Evolutionary conservation across 2,888 invertebrate genomes (phyloP).

Genomic region (Serrognathus titanus): DNA sequence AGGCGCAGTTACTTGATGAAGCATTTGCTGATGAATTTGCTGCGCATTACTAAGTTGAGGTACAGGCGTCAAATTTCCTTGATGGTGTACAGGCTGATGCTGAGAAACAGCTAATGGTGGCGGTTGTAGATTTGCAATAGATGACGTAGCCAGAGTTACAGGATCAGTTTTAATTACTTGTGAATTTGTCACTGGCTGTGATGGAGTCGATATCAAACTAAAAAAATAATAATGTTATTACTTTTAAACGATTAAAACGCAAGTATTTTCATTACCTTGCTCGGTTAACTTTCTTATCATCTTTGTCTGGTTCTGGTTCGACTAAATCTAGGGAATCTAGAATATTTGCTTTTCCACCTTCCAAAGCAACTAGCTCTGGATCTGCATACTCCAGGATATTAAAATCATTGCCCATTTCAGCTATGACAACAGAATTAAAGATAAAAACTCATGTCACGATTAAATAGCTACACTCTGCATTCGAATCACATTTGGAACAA

Average conservation of each 20-base stretch:
- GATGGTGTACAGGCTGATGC: slow-evolving; percentile 17
- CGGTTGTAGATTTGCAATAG: slow-evolving; percentile 18
- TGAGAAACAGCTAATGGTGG: slow-evolving; percentile 38
- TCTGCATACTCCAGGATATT: slow-evolving; percentile 95
- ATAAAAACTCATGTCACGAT: too few relatives aligned
- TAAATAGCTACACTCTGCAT: too few relatives aligned
- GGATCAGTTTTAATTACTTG: slow-evolving; percentile 24
- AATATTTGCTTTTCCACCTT: slow-evolving; percentile 79
- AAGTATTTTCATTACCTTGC: slow-evolving; percentile 6
- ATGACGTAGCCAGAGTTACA: slow-evolving; percentile 9
- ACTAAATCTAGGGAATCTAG: slow-evolving; percentile 82
- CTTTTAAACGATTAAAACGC: too few relatives aligned
- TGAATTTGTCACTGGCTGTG: slow-evolving; percentile 21
- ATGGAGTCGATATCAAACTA: slow-evolving; percentile 19
- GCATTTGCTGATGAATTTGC: slow-evolving; percentile 56
- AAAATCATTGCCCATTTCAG: slow-evolving; percentile 92
- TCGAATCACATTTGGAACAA: too few relatives aligned
- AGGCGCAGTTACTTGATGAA: slow-evolving; percentile 47
- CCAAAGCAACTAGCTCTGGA: slow-evolving; percentile 81
- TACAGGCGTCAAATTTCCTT: slow-evolving; percentile 7
- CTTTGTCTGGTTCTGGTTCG: slow-evolving; percentile 69
- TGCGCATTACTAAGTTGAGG: slow-evolving; percentile 37
- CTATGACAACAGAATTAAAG: slow-evolving; percentile 43
- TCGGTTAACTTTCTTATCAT: slow-evolving; percentile 53
- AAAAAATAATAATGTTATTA: neutral